These are phyloP conservation scores for Rousettus leschenaultii DNA, from an alignment of 2,113 vertebrate genomes.

Conservation along the genomic window DNA sequence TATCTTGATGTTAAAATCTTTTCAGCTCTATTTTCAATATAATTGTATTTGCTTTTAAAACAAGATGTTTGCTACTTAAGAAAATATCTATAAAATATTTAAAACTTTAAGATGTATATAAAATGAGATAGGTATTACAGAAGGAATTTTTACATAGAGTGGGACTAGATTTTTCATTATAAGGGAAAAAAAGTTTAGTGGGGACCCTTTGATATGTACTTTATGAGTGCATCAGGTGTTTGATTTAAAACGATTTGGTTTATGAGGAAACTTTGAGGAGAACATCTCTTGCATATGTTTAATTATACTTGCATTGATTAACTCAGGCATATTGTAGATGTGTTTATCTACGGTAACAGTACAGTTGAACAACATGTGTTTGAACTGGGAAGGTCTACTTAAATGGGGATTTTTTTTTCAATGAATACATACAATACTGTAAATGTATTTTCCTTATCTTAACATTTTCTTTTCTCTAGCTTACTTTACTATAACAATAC, in stretches of 20 bases:
- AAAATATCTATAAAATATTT: not conserved
- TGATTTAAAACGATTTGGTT: conserved; percentile 24
- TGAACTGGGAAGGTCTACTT: not conserved
- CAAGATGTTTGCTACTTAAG: not conserved
- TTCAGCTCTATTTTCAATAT: not conserved
- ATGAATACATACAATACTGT: not conserved
- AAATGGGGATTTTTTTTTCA: not conserved
- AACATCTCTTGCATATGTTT: not conserved
- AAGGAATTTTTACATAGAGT: not conserved
- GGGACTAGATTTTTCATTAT: not conserved
- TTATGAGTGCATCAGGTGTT: not conserved
- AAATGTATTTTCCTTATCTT: not conserved
- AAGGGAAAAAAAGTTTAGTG: not conserved
- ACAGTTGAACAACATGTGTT: not conserved
- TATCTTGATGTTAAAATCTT: conserved; percentile 7
- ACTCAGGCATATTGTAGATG: not conserved
- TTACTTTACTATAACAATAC: not conserved
- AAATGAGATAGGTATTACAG: conserved; percentile 17
- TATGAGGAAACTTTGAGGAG: not conserved
- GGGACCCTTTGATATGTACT: not conserved
- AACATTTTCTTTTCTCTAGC: not conserved
- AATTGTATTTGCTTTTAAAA: not conserved
- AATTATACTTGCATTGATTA: not conserved
- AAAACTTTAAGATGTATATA: not conserved
- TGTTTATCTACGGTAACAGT: not conserved